Base-by-base conservation (phyloP, 2,113 vertebrate genomes). In the Zosterops japonicus region DNA sequence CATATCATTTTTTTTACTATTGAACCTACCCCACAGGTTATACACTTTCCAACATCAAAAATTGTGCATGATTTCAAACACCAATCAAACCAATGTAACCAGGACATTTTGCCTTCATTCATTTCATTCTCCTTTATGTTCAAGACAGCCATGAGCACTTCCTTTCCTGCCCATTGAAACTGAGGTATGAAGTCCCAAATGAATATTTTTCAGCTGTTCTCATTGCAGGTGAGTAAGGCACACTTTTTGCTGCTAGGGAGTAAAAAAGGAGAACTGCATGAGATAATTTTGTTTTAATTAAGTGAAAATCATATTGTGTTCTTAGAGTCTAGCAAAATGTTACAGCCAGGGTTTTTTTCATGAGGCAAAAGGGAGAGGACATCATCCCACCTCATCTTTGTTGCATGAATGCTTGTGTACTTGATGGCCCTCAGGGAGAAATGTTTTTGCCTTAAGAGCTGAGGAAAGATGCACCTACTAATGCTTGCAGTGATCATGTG, bases 401-500 rank as follows among this genome's bases (percentile, higher is more conserved):
- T 7, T 60, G 27, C 27, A 41, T 15, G 12, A 68, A 44, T 6
- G 8, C 28, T n/a, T 17, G 44, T 31, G 17, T 31, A 21, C 44
- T 35, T 3, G 0, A 14, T 16, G 18, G 50, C n/a, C 42, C 50
- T 57, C 12, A 2, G 15, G 23, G 46, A 74, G 28, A 36, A 63
- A 53, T 3, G 5, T 2, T 2, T 41, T 49, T 61, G 23, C 29
- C 55, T 47, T 11, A 42, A 28, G n/a, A 74, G 46, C 57, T 41
- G 29, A 77, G 74, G 35, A 24, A 63, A 79, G 35, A 42, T 16
- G 17, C 18, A 42, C 9, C 49, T n/a, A 49, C n/a, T 53, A 55
- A 53, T 41, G 69, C 35, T 67, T 42, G 6, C 0, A 7, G 22
- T 7, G 25, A 81, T 31, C 3, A 0, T 6, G 8, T 41, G 49